Evolutionary conservation across 2,888 invertebrate genomes (phyloP).

Genomic region (Scaptodrosophila latifasciaeformis): DNA sequence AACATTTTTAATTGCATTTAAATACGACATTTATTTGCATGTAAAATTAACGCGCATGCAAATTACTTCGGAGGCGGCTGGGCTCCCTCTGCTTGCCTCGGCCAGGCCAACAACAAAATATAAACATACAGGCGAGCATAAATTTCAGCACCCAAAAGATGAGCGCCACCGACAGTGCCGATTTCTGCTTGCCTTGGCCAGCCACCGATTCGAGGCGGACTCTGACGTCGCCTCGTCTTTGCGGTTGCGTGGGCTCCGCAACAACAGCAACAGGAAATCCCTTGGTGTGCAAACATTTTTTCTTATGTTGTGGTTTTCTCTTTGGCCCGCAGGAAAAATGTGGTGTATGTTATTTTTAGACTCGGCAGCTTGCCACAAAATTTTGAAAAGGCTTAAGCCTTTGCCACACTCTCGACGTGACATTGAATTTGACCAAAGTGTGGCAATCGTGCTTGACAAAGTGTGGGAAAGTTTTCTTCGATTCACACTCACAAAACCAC

Average conservation of each 20-base stretch:
- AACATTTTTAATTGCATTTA: conserved; percentile 73
- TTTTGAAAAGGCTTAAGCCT: no score
- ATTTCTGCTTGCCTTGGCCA: not conserved
- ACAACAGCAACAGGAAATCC: conserved; percentile 4
- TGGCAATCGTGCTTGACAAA: conserved; percentile 3
- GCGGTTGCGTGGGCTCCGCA: conserved; percentile 42
- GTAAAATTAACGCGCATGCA: conserved; percentile 72
- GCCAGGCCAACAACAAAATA: not conserved
- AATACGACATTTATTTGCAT: conserved; percentile 74
- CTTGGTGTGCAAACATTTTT: not conserved
- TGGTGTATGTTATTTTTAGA: conserved; percentile 3
- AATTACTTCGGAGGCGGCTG: conserved; percentile 67
- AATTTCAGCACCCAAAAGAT: not conserved
- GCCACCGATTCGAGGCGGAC: conserved; percentile 1
- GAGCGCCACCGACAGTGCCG: conserved; percentile 1
- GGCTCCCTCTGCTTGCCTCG: no score
- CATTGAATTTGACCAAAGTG: conserved; percentile 43
- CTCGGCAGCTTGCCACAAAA: conserved; percentile 7
- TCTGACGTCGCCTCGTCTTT: not conserved
- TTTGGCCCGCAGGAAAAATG: conserved; percentile 42
- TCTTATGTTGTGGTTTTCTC: not conserved
- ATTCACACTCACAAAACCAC: not conserved
- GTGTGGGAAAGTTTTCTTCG: conserved; percentile 45
- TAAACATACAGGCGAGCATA: no score
- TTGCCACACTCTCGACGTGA: conserved; percentile 36